These are phyloP conservation scores for Solenodon paradoxus DNA, from an alignment of 2,113 vertebrate species.

Conservation along the genomic window DNA sequence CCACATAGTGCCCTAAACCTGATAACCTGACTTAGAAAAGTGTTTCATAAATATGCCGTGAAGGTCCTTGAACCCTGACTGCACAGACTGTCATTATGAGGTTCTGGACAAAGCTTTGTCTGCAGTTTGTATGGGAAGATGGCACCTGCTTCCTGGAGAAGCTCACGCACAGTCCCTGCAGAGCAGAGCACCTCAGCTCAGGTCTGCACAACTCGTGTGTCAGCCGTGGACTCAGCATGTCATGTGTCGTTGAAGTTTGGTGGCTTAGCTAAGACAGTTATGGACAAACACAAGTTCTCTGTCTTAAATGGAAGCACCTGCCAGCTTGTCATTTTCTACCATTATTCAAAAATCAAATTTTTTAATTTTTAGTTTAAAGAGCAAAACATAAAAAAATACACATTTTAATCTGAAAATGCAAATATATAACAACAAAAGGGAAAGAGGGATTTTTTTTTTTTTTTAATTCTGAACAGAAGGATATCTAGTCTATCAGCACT, in stretches of 20 bases:
- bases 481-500: background rate
- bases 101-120: background rate
- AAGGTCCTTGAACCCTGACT: background rate
- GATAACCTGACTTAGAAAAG: background rate
- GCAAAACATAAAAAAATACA: background rate
- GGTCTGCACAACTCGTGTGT: no score
- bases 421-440: background rate
- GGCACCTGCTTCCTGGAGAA: background rate
- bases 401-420: conserved; percentile 8
- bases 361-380: background rate
- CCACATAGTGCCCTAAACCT: background rate
- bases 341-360: background rate
- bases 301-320: background rate
- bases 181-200: no score
- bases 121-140: background rate
- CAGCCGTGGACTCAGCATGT: no score
- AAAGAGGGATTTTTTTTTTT: background rate
- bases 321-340: background rate
- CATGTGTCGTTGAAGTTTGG: background rate
- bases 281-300: background rate
- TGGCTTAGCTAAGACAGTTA: background rate
- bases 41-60: background rate
- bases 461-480: background rate
- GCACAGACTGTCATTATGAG: background rate
- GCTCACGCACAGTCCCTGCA: no score